A percentile compares a stretch with the other conserved stretches of the same genome.
phyloP scores from a whole-genome alignment of 2,113 vertebrate genomes.

The Pygoscelis adeliae region DNA sequence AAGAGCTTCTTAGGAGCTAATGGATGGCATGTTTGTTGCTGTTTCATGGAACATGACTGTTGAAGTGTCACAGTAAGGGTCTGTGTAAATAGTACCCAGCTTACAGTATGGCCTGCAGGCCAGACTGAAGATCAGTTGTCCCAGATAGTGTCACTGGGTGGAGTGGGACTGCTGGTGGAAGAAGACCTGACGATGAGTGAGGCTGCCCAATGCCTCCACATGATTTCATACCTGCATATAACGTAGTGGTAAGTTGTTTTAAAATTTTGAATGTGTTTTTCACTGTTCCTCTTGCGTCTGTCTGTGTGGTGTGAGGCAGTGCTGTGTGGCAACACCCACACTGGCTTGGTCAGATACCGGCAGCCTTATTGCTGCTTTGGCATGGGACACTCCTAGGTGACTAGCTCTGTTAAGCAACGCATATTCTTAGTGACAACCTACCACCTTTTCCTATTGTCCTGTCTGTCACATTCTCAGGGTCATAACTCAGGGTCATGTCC shows the following conservation, averaged over 20 bases:
- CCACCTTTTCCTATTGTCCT: background rate
- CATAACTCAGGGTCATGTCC: background rate
- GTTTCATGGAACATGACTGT: background rate
- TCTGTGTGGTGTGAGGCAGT: background rate
- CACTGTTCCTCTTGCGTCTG: background rate
- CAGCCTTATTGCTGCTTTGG: background rate
- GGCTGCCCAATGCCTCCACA: background rate
- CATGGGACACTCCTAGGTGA: background rate
- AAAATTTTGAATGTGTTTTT: background rate
- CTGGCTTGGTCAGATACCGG: rapidly evolving
- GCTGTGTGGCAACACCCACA: background rate
- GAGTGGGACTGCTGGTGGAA: background rate
- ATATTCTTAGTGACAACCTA: background rate
- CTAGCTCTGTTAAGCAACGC: background rate
- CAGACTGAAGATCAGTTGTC: background rate
- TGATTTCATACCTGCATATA: background rate
- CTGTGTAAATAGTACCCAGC: background rate
- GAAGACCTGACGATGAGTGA: background rate
- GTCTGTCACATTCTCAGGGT: background rate
- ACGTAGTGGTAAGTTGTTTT: background rate
- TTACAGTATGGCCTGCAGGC: background rate
- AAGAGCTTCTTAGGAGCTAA: background rate
- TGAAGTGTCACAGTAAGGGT: background rate
- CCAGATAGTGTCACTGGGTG: background rate
- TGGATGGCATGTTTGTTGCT: background rate